phyloP scores from a whole-genome alignment of 2,888 invertebrate genomes.

The Lacanobia oleracea region DNA sequence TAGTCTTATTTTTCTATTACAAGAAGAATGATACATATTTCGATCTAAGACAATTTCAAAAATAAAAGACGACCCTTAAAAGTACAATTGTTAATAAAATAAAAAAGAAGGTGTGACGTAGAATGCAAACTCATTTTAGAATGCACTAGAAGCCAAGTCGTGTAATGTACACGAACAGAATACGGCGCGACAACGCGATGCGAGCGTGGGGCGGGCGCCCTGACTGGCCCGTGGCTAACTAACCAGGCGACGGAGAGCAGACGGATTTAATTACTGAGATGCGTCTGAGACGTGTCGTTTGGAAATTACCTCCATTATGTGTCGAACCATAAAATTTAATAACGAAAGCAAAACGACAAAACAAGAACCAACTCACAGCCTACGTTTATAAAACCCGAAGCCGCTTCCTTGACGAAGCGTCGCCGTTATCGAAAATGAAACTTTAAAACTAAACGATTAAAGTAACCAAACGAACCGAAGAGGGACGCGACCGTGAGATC shows the following conservation, averaged over 20 bases:
- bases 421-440: slow-evolving; percentile 72
- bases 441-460: slow-evolving; percentile 80
- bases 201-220: slow-evolving; percentile 75
- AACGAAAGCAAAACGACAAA: slow-evolving; percentile 84
- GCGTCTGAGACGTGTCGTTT: slow-evolving; percentile 89
- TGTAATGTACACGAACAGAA: slow-evolving; percentile 85
- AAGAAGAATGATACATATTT: slow-evolving; percentile 80
- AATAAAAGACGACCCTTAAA: slow-evolving; percentile 78
- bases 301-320: slow-evolving; percentile 81
- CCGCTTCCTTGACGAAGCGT: slow-evolving; percentile 75
- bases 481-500: slow-evolving; percentile 82
- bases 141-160: slow-evolving; percentile 87
- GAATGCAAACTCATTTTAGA: slow-evolving; percentile 83
- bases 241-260: slow-evolving; percentile 88
- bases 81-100: slow-evolving; percentile 84
- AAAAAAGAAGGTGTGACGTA: slow-evolving; percentile 80
- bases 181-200: slow-evolving; percentile 84
- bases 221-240: slow-evolving; percentile 75
- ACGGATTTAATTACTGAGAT: slow-evolving; percentile 88
- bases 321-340: slow-evolving; percentile 76
- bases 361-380: slow-evolving; percentile 90
- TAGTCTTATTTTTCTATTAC: slow-evolving; percentile 87
- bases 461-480: slow-evolving; percentile 81
- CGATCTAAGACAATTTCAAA: slow-evolving; percentile 80
- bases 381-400: slow-evolving; percentile 84